Conservation (phyloP, 2,113 vertebrate species). For the Notothenia coriiceps region DNA sequence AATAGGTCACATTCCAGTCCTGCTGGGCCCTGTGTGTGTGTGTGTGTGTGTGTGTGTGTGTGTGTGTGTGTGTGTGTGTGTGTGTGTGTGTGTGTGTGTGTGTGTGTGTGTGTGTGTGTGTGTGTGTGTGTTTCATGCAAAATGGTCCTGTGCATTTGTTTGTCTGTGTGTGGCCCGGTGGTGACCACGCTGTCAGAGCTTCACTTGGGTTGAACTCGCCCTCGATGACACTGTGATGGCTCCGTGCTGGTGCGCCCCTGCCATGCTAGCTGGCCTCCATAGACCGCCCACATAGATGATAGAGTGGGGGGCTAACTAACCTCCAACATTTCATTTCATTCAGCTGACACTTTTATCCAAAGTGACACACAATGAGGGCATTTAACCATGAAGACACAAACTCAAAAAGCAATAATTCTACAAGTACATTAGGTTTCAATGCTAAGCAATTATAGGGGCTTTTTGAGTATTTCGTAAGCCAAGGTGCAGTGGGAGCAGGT, state of each 20-base stretch:
- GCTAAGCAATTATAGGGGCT: too few species aligned
- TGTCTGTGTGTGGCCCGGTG: conserved; percentile 41
- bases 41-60: conserved; percentile 34
- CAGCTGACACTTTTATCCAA: too few species aligned
- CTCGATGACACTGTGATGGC: conserved; percentile 42
- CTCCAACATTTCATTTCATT: too few species aligned
- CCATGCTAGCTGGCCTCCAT: conserved; percentile 18
- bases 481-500: too few species aligned
- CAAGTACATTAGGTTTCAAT: too few species aligned
- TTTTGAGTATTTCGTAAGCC: too few species aligned
- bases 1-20: conserved; percentile 76
- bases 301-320: background rate
- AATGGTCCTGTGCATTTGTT: too few species aligned
- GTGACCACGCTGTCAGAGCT: conserved; percentile 2
- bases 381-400: too few species aligned
- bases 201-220: conserved; percentile 32
- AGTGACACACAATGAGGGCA: too few species aligned
- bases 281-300: conserved; percentile 26
- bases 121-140: background rate
- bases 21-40: conserved; percentile 39
- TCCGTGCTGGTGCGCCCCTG: conserved; percentile 34
- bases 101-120: conserved; percentile 39
- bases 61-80: conserved; percentile 16
- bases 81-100: conserved; percentile 30
- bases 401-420: too few species aligned